phyloP scores from a whole-genome alignment of 2,888 invertebrate species.

The Stratiomys singularior region DNA sequence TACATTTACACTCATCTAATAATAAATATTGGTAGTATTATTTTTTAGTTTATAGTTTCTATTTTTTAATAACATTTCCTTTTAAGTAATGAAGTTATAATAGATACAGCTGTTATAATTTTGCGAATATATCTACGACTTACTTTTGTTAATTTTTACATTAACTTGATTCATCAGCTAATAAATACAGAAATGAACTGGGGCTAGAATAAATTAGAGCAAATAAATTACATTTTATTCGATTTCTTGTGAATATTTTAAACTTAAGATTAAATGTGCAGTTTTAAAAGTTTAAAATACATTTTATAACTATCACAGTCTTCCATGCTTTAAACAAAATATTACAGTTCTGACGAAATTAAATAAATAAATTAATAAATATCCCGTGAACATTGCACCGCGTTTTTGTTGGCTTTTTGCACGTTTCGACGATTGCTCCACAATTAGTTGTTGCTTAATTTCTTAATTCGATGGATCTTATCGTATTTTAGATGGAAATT shows the following conservation, averaged over 20 bases:
- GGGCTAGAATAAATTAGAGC: not conserved
- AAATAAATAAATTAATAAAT: not conserved
- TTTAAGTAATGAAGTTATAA: not conserved
- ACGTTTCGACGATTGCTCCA: too few relatives aligned
- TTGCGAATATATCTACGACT: not conserved
- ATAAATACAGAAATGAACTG: not conserved
- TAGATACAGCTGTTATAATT: not conserved
- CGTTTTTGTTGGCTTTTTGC: too few relatives aligned
- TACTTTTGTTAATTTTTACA: conserved; percentile 6
- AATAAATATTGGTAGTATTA: not conserved
- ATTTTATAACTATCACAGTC: conserved; percentile 65
- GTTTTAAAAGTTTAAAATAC: not conserved
- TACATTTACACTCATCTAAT: conserved; percentile 44
- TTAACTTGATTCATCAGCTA: not conserved
- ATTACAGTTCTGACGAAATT: not conserved
- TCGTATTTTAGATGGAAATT: too few relatives aligned
- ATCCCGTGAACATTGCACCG: too few relatives aligned
- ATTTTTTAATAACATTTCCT: conserved; percentile 21
- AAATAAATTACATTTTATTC: not conserved
- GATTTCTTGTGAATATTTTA: not conserved
- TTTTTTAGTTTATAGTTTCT: conserved; percentile 17
- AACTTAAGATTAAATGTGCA: not conserved
- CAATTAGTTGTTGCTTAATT: too few relatives aligned
- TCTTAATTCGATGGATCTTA: too few relatives aligned
- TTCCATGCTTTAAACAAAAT: conserved; percentile 55